These are phyloP conservation scores for Arge pagana DNA, from an alignment of 2,888 invertebrate genomes.

Conservation along the genomic window DNA sequence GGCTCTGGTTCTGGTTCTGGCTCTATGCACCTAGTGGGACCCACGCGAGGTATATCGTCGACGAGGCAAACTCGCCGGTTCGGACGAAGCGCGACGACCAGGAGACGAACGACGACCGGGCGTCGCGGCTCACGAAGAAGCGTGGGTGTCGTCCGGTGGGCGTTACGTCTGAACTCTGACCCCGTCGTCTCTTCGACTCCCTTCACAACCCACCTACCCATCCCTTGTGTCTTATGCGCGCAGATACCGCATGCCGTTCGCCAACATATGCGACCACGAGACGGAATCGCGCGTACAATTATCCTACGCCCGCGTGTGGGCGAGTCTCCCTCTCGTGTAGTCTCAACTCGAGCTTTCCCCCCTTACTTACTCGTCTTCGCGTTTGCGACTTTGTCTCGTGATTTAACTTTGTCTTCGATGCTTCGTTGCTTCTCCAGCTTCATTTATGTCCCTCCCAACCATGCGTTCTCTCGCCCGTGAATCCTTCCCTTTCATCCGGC, in stretches of 20 bases:
- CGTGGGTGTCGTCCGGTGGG: conserved; percentile 58
- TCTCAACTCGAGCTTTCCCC: conserved; percentile 3
- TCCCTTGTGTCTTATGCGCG: conserved; percentile 37
- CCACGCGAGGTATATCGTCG: no score
- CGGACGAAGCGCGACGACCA: conserved; percentile 17
- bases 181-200: conserved; percentile 33
- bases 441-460: no score
- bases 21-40: no score
- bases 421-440: no score
- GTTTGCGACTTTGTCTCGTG: conserved; percentile 3
- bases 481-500: no score
- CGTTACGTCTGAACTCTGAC: conserved; percentile 57
- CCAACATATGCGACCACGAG: conserved; percentile 33
- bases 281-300: conserved; percentile 55
- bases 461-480: no score
- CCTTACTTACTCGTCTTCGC: conserved; percentile 11
- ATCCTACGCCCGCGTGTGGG: conserved; percentile 58
- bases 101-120: conserved; percentile 9
- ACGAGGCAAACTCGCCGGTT: background rate
- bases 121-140: conserved; percentile 26
- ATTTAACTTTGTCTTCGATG: no score
- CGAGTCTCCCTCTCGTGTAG: conserved; percentile 43
- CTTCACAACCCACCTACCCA: conserved; percentile 31
- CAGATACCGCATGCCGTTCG: conserved; percentile 32
- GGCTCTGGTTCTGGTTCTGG: background rate